Conservation (phyloP, 1,140 invertebrate species). For the Philaenus spumarius region DNA sequence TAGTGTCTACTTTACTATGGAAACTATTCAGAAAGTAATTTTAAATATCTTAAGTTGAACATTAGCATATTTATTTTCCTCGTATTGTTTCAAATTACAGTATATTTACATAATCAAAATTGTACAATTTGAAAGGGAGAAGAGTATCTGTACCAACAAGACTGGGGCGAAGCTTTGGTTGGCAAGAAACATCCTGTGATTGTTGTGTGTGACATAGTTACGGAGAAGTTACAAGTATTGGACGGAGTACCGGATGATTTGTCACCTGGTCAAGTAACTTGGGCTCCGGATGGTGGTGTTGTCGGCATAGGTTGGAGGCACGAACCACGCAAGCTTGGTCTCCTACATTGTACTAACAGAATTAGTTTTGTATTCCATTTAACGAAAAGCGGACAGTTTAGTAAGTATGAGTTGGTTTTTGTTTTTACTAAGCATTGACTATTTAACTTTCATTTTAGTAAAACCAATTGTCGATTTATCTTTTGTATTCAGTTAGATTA, state of each 20-base stretch:
- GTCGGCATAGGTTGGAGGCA: conserved; percentile 71
- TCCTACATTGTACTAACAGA: conserved; percentile 77
- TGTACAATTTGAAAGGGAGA: conserved; percentile 62
- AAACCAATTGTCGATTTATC: no score
- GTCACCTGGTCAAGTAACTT: conserved; percentile 65
- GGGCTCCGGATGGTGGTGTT: conserved; percentile 60
- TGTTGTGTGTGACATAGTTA: conserved; percentile 59
- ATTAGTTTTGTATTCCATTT: conserved; percentile 57
- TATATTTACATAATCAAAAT: no score
- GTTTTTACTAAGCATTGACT: no score
- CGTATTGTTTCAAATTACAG: no score
- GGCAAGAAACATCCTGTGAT: conserved; percentile 64
- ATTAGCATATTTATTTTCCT: no score
- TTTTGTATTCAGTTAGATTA: no score
- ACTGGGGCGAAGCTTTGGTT: conserved; percentile 82
- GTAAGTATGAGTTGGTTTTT: no score
- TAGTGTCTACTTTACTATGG: no score
- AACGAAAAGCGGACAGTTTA: conserved; percentile 46
- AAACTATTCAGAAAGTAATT: no score
- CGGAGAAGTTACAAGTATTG: conserved; percentile 49
- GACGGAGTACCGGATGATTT: conserved; percentile 55
- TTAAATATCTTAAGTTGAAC: no score
- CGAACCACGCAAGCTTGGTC: conserved; percentile 65
- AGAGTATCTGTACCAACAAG: conserved; percentile 64
- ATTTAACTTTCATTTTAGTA: no score